These are phyloP conservation scores for Takifugu rubripes DNA, from an alignment of 2,797 vertebrate species.

Conservation along the genomic window DNA sequence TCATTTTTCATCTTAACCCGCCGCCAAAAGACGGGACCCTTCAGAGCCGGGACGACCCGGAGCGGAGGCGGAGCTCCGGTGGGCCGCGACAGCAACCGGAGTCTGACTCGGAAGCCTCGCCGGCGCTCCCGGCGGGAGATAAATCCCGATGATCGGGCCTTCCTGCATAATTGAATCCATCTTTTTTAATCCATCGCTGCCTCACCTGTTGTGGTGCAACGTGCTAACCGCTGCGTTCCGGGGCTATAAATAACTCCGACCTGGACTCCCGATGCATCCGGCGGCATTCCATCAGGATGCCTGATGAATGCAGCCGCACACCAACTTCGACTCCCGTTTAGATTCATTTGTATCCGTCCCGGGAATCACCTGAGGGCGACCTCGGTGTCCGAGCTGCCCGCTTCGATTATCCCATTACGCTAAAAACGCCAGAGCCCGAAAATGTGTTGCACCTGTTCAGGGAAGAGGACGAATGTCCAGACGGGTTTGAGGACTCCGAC, in stretches of 20 bases:
- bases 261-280: constrained; percentile 33
- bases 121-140: no score
- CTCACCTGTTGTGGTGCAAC: constrained; percentile 30
- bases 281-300: constrained; percentile 35
- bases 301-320: constrained; percentile 37
- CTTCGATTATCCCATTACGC: constrained; percentile 37
- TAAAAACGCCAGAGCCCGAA: constrained; percentile 42
- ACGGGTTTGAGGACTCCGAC: constrained; percentile 52
- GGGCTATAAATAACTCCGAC: constrained; percentile 47
- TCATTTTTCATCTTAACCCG: constrained; percentile 78
- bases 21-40: constrained; percentile 38
- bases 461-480: constrained; percentile 61
- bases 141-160: no score
- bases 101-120: no score
- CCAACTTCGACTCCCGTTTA: constrained; percentile 16
- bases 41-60: no score
- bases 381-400: constrained; percentile 44
- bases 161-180: constrained; percentile 13
- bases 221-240: constrained; percentile 29
- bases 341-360: constrained; percentile 37
- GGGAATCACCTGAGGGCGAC: constrained; percentile 36
- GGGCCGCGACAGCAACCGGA: no score
- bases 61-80: background rate
- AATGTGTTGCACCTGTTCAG: constrained; percentile 71
- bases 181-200: constrained; percentile 3